phyloP scores from a whole-genome alignment of 2,888 invertebrate genomes.

The Steinernema scapterisci region DNA sequence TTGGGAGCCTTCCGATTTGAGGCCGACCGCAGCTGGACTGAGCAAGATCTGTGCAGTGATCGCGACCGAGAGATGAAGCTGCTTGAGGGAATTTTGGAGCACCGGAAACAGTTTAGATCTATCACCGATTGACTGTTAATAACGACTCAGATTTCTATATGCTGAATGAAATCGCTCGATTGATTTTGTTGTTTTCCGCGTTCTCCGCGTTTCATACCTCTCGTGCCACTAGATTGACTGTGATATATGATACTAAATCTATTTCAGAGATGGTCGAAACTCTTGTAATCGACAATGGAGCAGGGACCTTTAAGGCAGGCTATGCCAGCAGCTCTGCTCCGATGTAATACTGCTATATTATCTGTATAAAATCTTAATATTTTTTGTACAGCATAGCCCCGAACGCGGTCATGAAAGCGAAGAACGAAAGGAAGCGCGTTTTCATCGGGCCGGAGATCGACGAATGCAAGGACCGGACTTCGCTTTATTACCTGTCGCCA shows the following conservation, averaged over 20 bases:
- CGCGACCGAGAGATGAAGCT: background rate
- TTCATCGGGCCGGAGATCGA: conserved; percentile 93
- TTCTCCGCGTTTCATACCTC: background rate
- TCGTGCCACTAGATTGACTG: background rate
- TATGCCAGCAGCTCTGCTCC: conserved; percentile 41
- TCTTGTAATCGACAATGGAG: conserved; percentile 65
- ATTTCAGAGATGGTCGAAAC: background rate
- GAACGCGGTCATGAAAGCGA: conserved; percentile 96
- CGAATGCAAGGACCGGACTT: conserved; percentile 92
- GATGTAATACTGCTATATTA: conserved; percentile 36
- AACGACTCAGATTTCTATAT: too few species aligned
- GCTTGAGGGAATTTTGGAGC: background rate
- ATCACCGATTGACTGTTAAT: background rate
- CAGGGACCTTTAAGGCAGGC: conserved; percentile 56
- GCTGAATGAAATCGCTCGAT: too few species aligned
- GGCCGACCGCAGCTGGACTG: conserved; percentile 77
- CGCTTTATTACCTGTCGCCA: conserved; percentile 88
- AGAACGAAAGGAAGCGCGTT: conserved; percentile 88
- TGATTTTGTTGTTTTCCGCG: background rate
- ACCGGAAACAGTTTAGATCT: background rate
- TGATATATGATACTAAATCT: too few species aligned
- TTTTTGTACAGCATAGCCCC: conserved; percentile 74
- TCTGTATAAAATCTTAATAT: background rate
- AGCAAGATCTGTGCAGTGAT: conserved; percentile 34
- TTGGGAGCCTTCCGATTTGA: conserved; percentile 77